Evolutionary conservation across 2,797 vertebrate species (phyloP), one percentile per base, ranked within the genome.

Genomic region (Nothura maculosa): DNA sequence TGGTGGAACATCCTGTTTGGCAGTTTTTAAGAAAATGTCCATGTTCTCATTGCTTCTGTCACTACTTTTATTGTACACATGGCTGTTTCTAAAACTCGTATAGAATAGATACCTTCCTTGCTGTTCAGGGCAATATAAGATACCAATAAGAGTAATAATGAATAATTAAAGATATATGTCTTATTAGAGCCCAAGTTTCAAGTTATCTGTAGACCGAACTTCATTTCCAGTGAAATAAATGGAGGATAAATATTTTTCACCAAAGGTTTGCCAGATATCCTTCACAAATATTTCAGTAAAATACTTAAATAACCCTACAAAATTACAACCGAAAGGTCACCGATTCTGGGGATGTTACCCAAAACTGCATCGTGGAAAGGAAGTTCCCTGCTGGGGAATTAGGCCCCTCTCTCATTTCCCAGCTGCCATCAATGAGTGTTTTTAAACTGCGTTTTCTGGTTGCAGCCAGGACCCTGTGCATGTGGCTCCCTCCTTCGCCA

Each of bases 161-260:
- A 94, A 96, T 94, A 93, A 95, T 96, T 94, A 72, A 96, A 95
- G 82, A 85, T 20, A 43, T 63, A 67, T 75, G 90, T 87, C 93
- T 81, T 92, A 93, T 96, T 95, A 89, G 87, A 90, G 94, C 92
- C 82, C 32, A 10, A 55, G 69, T 90, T 94, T 87, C 77, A 75
- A 1, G 25, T 87, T 94, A 48, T 94, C 87, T 92, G 72, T 78
- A 84, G 84, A 63, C 1, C 28, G 64, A 69, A 66, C 40, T 92
- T 64, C 8, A 1, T 78, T 92, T 83, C 74, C 54, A 69, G 54
- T 0, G 0, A 81, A 81, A 89, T 0, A 2, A 78, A 34, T 17
- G 18, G 28, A 63, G 77, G 89, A 89, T 69, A 87, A 93, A 87
- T 76, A 69, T 40, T 72, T 91, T 25, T 40, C n/a, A 38, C 61